Evolutionary conservation across 2,888 invertebrate genomes (phyloP), one percentile per base, ranked within the genome.

Genomic region (Polymixis lichenea): DNA sequence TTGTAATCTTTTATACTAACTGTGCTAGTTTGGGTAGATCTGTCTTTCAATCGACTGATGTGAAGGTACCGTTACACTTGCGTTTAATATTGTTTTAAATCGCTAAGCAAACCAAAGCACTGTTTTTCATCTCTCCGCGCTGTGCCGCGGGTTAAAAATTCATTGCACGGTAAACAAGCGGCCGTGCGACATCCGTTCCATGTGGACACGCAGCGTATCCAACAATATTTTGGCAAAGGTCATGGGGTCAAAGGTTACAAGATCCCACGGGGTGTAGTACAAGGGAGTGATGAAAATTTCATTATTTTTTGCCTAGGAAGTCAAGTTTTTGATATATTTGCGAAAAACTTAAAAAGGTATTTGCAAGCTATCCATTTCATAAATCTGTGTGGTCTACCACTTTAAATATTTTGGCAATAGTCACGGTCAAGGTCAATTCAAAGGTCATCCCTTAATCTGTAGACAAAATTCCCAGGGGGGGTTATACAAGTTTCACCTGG

Each of bases 11-110:
- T 86, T 83, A 77, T 85, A 82, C 78, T 84, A 76, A 79, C 78
- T 80, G 69, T 84, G 56, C 79, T 87, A 87, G 87, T 85, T 83
- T 75, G 78, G 51, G 51, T 88, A 87, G 79, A 88, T 80, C 84
- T 87, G 86, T 88, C 71, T 82, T 84, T 78, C 78, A 79, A 80
- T 76, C 60, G 87, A 88, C 87, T 87, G 87, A 88, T 73, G 19
- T 72, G 13, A 38, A 77, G 70, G 55, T 80, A 46, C 2, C n/a
- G 66, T 61, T 79, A 73, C 67, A 84, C 85, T 84, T 81, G 86
- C 76, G 77, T 74, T 80, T 74, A 32, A 1, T 60, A 25, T 32
- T 68, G 62, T 19, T 43, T 43, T 69, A 22, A 25, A 43, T 13
- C 25, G 15, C 8, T 4, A 19, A 25, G 25, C 38, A 55, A 17